These are phyloP conservation scores for Hyles lineata DNA, from an alignment of 2,888 invertebrate species.

Conservation along the genomic window DNA sequence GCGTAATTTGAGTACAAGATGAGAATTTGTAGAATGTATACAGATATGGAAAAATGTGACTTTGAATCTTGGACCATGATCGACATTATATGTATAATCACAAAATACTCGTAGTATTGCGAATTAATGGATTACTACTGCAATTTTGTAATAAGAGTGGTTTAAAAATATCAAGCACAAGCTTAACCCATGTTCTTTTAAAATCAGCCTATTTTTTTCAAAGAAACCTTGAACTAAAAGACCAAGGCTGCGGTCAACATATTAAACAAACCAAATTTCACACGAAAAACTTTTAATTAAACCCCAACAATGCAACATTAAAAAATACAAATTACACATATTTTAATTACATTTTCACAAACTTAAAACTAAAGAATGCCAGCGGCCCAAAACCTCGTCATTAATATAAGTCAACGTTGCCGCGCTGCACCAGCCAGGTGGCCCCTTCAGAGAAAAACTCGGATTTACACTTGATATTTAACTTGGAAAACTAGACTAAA, in stretches of 20 bases:
- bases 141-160: too few relatives aligned
- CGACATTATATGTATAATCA: too few relatives aligned
- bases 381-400: constrained; percentile 33
- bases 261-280: background rate
- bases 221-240: too few relatives aligned
- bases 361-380: background rate
- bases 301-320: background rate
- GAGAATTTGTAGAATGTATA: background rate
- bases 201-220: too few relatives aligned
- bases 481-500: constrained; percentile 30
- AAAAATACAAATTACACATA: background rate
- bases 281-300: background rate
- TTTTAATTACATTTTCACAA: constrained; percentile 36
- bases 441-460: constrained; percentile 45
- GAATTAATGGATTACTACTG: too few relatives aligned
- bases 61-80: too few relatives aligned
- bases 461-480: constrained; percentile 22
- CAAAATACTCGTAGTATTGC: too few relatives aligned
- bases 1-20: too few relatives aligned
- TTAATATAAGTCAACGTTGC: constrained; percentile 50
- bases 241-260: background rate
- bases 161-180: too few relatives aligned
- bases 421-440: constrained; percentile 37
- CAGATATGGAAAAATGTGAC: too few relatives aligned
- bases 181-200: too few relatives aligned